Base-by-base conservation (phyloP, 2,113 vertebrate genomes). In the Climacteris rufus region DNA sequence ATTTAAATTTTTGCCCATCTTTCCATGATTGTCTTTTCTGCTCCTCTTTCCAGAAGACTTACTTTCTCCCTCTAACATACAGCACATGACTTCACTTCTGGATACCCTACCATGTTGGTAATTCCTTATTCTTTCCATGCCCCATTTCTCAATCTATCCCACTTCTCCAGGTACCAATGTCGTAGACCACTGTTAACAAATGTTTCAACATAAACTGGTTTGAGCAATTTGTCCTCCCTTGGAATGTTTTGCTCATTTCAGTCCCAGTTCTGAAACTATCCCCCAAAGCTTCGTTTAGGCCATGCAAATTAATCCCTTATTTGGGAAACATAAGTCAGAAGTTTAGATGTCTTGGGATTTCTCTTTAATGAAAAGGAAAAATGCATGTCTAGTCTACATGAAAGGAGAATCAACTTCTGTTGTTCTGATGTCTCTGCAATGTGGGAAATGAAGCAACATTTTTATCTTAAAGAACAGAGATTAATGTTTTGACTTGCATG, bases 91-190 rank as follows among this genome's bases (percentile, higher is more conserved):
- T 69, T 87, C 17, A 33, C 5, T 23, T 59, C 21, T 89, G 24
- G 13, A 39, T 52, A 1, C 10, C 9, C 5, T 23, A 9, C 2
- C 1, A 3, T 22, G 8, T 1, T 2, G 0, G 14, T 60, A 60
- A 52, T 74, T 70, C 27, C 15, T 52, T 7, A 45, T 33, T 23
- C 27, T 18, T 69, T 74, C n/a, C 10, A 17, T 25, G 4, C 10
- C 60, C 2, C 5, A 2, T 31, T 45, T 75, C 5, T 83, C 63
- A 52, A 22, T 30, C 21, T 69, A 3, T 44, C 11, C 7, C 16
- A 45, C 13, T 50, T 66, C 30, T 71, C 21, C 13, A 81, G 28
- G 7, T 77, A 54, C 21, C 9, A 16, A 9, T 68, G 13, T 20
- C 52, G 27, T 31, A 50, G 6, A 15, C 8, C 7, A 33, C 5